phyloP scores from a whole-genome alignment of 2,113 vertebrate genomes.

The Nesogale talazaci region DNA sequence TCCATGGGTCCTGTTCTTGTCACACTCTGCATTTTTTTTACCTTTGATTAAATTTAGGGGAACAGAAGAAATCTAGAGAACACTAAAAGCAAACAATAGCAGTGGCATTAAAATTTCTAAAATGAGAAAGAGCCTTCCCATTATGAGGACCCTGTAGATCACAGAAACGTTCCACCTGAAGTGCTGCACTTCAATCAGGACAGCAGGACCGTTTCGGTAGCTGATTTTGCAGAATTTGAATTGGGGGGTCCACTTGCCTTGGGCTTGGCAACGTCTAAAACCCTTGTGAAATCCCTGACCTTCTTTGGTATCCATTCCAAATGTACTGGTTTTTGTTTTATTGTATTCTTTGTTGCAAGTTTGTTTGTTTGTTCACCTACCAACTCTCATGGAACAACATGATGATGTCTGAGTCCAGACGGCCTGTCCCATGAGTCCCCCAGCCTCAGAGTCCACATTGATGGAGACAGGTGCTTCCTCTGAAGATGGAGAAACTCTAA shows the following conservation, averaged over 20 bases:
- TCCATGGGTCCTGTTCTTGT: background rate
- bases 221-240: background rate
- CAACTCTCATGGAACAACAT: background rate
- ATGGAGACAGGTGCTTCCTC: background rate
- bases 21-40: background rate
- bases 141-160: background rate
- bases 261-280: background rate
- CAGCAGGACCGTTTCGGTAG: background rate
- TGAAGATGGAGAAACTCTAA: background rate
- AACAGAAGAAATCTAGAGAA: background rate
- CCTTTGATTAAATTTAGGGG: conserved; percentile 18
- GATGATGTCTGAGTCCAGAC: background rate
- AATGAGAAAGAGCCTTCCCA: background rate
- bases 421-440: background rate
- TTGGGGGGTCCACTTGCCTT: background rate
- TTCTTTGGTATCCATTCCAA: background rate
- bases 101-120: background rate
- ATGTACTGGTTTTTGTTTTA: background rate
- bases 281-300: background rate
- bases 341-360: background rate
- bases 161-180: background rate
- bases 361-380: background rate
- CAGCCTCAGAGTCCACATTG: rapidly evolving
- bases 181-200: background rate
- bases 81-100: conserved; percentile 19